Evolutionary conservation across 2,113 vertebrate species (phyloP).

Genomic region (Dasyornis broadbenti): DNA sequence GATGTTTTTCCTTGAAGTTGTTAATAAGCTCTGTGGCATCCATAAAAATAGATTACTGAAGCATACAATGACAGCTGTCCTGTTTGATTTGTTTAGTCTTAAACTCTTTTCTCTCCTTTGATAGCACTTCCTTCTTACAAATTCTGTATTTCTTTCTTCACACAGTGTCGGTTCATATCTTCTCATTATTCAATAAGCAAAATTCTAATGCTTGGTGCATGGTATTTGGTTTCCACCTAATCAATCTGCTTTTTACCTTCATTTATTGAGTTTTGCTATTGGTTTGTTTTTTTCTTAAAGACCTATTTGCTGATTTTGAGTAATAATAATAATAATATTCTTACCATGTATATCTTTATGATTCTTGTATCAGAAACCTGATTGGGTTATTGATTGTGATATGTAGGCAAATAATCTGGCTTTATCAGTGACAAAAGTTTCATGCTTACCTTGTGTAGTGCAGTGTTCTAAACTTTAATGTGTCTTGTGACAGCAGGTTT

Average conservation of each 20-base stretch:
- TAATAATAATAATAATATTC: not conserved
- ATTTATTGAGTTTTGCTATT: not conserved
- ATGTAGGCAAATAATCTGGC: not conserved
- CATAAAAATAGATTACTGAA: not conserved
- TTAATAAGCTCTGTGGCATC: not conserved
- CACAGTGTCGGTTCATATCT: not conserved
- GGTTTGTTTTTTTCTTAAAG: not conserved
- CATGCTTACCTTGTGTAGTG: not conserved
- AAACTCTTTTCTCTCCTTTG: not conserved
- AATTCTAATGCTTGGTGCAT: not conserved
- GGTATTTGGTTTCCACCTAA: not conserved
- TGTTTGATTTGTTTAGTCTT: not conserved
- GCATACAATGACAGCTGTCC: not conserved
- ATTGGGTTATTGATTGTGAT: not conserved
- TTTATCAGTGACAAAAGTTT: not conserved
- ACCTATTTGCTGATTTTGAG: not conserved
- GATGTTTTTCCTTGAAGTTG: not conserved
- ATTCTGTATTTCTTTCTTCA: not conserved
- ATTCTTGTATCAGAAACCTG: not conserved
- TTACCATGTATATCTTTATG: not conserved
- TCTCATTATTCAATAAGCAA: not conserved
- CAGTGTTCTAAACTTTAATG: not conserved
- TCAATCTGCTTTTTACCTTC: not conserved
- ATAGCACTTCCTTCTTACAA: not conserved
- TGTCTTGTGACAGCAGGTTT: not conserved